These are phyloP conservation scores for Heteractis magnifica DNA, from an alignment of 92 coral and sea anemone genomes.

Conservation along the genomic window DNA sequence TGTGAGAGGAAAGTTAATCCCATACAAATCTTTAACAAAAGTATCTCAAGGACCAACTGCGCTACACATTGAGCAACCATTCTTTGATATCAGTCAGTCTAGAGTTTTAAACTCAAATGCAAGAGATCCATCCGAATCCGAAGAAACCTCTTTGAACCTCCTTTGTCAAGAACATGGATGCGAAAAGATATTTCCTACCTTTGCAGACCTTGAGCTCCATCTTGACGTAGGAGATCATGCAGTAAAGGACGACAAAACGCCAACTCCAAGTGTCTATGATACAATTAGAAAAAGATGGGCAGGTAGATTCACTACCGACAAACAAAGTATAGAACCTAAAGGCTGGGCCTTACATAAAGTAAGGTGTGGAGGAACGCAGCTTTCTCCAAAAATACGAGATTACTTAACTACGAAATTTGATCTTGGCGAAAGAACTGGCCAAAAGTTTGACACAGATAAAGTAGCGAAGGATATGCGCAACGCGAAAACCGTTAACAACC, in stretches of 20 bases:
- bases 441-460: conserved; percentile 29
- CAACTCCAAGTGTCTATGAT: conserved; percentile 37
- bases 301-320: neutral
- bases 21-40: neutral
- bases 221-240: neutral
- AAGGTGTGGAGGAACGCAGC: neutral
- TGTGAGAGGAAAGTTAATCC: conserved; percentile 33
- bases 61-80: neutral
- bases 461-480: conserved; percentile 27
- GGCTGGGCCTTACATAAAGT: conserved; percentile 29
- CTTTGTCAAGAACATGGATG: neutral
- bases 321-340: neutral
- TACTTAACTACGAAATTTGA: conserved; percentile 35
- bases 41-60: conserved; percentile 30
- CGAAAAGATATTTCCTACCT: neutral
- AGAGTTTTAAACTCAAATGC: neutral
- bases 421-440: conserved; percentile 29
- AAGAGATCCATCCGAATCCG: neutral
- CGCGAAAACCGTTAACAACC: conserved; percentile 10
- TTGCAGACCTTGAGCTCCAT: neutral
- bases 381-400: conserved; percentile 18
- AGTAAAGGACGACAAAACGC: neutral
- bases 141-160: neutral
- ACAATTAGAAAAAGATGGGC: neutral
- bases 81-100: conserved; percentile 3